Evolutionary conservation across 1,140 invertebrate genomes (phyloP).

Genomic region (Ptiloglossa arizonensis): DNA sequence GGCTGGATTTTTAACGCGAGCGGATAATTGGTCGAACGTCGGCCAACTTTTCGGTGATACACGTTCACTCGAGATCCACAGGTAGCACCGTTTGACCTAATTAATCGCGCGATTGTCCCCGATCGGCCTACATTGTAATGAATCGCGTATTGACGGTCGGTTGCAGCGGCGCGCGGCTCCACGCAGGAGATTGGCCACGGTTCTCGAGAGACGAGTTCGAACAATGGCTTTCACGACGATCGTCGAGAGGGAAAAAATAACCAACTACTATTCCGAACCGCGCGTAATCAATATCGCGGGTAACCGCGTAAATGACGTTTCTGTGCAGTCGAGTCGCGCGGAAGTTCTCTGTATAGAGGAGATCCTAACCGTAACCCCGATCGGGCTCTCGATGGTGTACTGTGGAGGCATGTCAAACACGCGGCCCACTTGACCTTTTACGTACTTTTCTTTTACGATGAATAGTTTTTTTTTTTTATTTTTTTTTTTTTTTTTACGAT

Average conservation of each 20-base stretch:
- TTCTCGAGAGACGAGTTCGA: background rate
- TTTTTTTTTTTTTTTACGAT: too few species aligned
- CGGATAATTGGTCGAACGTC: background rate
- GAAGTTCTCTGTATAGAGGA: too few species aligned
- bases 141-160: conserved; percentile 23
- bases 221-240: conserved; percentile 2
- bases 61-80: conserved; percentile 3
- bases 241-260: background rate
- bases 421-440: too few species aligned
- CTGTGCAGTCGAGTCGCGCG: too few species aligned
- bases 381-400: too few species aligned
- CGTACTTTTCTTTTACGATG: too few species aligned
- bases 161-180: background rate
- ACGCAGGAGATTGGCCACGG: conserved; percentile 4
- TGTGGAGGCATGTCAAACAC: too few species aligned
- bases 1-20: too few species aligned
- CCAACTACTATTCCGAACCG: too few species aligned
- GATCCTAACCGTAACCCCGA: background rate
- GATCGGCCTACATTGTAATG: conserved; percentile 24
- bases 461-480: too few species aligned
- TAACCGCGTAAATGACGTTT: too few species aligned
- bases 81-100: conserved; percentile 38
- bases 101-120: conserved; percentile 19
- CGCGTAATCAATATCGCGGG: background rate
- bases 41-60: background rate